phyloP scores from a whole-genome alignment of 92 coral and sea anemone genomes.

The Chrysogorgia sp. region DNA sequence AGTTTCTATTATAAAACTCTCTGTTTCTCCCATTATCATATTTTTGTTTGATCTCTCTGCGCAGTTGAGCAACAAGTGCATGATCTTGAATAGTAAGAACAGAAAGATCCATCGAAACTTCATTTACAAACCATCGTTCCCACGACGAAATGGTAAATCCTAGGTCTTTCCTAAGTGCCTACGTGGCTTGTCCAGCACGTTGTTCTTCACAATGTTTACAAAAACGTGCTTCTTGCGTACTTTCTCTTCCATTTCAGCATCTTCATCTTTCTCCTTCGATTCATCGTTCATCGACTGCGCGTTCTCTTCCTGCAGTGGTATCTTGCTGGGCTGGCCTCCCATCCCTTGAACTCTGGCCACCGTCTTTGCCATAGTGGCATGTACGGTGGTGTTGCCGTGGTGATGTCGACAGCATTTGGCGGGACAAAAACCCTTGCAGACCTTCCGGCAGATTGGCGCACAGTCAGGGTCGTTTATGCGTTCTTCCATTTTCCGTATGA shows the following conservation, averaged over 20 bases:
- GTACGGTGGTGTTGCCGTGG: not conserved
- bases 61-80: too few relatives aligned
- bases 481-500: conserved; percentile 39
- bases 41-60: too few relatives aligned
- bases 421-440: conserved; percentile 51
- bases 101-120: too few relatives aligned
- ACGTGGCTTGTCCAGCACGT: conserved; percentile 24
- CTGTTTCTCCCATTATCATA: too few relatives aligned
- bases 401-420: conserved; percentile 51
- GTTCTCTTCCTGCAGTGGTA: not conserved
- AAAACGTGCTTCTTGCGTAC: conserved; percentile 35
- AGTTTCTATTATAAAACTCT: too few relatives aligned
- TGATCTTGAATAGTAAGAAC: too few relatives aligned
- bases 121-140: not conserved
- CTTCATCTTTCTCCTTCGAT: not conserved
- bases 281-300: too few relatives aligned
- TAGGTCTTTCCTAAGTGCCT: not conserved
- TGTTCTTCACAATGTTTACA: conserved; percentile 25
- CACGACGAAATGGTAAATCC: not conserved
- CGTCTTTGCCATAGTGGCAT: not conserved
- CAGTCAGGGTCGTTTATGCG: conserved; percentile 43
- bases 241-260: conserved; percentile 15
- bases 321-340: not conserved
- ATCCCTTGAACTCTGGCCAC: not conserved
- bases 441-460: conserved; percentile 51